Base-by-base conservation (phyloP, 92 coral and sea anemone genomes). In the Plumapathes pennacea region DNA sequence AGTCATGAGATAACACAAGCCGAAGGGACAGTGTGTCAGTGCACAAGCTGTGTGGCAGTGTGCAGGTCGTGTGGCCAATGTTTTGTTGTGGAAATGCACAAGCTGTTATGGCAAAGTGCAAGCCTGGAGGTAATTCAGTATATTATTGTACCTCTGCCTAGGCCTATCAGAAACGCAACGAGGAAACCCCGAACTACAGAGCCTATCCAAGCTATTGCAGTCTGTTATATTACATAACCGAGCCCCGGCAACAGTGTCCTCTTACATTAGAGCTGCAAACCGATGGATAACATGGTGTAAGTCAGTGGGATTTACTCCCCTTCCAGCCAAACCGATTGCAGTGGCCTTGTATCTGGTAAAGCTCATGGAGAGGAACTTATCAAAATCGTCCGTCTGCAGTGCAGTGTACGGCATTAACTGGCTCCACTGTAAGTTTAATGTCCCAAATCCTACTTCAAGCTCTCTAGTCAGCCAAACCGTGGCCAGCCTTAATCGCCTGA, bases 231-330 rank as follows among this genome's bases (percentile, higher is more conserved):
- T 76, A 44, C 50, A 28, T 50, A 68, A 75, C 57, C 26, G 82
- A 21, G 82, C 74, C 27, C 58, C 69, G 46, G 55, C 75, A 32
- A 76, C 70, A n/a, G 83, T 62, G 41, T 26, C 62, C 39, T 65
- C 73, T 31, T 64, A 74, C 56, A 25, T 50, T 27, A 48, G 72
- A 37, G 65, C 68, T 34, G 57, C 57, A 29, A 46, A 67, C 37
- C 67, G 76, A 49, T 76, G 83, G 77, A 34, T 54, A 26, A 50
- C 38, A 25, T 77, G 84, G 76, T 69, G 76, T 55, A 38, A 40
- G 46, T 55, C 38, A 11, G 57, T 43, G 33, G 52, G 51, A 23
- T 38, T 77, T 32, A 26, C 48, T 43, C 57, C 71, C 11, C 49
- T 77, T 13, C 59, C 58, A n/a, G 50, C 76, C 46, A 41, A 67